Base-by-base conservation (phyloP, 2,113 vertebrate genomes). In the Glaucomys volans region DNA sequence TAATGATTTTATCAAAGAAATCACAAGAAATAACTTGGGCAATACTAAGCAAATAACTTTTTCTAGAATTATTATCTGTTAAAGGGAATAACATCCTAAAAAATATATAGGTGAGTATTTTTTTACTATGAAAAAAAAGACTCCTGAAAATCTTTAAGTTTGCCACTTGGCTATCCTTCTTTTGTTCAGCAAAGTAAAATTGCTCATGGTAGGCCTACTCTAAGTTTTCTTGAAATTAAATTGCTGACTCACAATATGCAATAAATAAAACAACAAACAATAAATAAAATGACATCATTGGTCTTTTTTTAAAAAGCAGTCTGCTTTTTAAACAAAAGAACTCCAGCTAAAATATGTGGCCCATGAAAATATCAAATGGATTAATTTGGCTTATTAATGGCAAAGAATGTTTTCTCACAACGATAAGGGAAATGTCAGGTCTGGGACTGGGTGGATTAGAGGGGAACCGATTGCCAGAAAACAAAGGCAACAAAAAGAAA, bases 331-430 rank as follows among this genome's bases (percentile, higher is more conserved):
- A 94, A 92, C 82, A 93, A 44, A 91, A 96, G 64, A 59, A 79
- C 11, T 74, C 59, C 50, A 95, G 71, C 1, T 67, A 79, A 96
- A 97, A 64, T 40, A 95, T 57, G 91, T 62, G 89, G 32, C 24
- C 69, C 66, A 82, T 52, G 76, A 94, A 97, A 98, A 97, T 90
- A 98, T 42, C 26, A 18, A 89, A 80, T 0, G 14, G 75, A 97
- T 96, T 97, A 96, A 95, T 42, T 77, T 82, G 87, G 3, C 3
- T 79, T 96, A 66, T 81, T 75, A 94, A 17, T 87, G 77, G 44
- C 82, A 81, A 81, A 96, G 83, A 83, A 57, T 91, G 62, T 88
- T 96, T 81, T 74, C 98, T 95, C 50, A 92, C 32, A 37, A 97
- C 57, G 80, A 14, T 52, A 64, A 77, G 96, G 66, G 94, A 96